Evolutionary conservation across 2,888 invertebrate genomes (phyloP), one percentile per base, ranked within the genome.

Genomic region (Melikaiella ostensackeni): DNA sequence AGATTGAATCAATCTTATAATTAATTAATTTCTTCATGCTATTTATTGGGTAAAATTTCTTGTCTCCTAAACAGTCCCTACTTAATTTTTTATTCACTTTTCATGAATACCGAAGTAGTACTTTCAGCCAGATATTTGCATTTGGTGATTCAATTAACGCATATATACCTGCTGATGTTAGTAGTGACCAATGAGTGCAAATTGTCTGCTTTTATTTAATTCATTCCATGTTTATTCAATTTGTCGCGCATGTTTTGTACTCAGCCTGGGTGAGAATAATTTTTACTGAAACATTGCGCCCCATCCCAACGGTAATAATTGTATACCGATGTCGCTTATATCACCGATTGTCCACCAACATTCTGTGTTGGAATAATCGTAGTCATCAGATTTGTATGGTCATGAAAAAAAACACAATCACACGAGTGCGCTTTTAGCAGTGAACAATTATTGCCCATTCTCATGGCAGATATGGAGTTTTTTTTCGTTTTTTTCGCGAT

Each of bases 161-260:
- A 50, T 21, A 70, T 70, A 55, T 50, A 50, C 30, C 6, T 27
- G 66, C n/a, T 50, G 30, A 50, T 70, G n/a, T 70, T 46, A 70
- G 33, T n/a, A 33, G 33, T 27, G 6, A 27, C 24, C 59, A 27
- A 55, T 55, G 55, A 55, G 55, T 21, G n/a, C 9, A 21, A 55
- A 55, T 59, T 27, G 16, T 27, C 27, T 24, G 27, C 27, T 27
- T 59, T 59, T 27, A 70, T 70, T 70, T 55, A 70, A 70, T 70
- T 50, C 70, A 70, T 33, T 33, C n/a, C 30, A 50, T 70, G 70
- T 33, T 70, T 70, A 70, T 70, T 70, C 33, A 50, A 70, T 70
- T 70, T 33, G 55, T 70, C 33, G n/a, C 27, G 33, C 30, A 70
- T 33, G 30, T 70, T 70, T 33, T 50, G 6, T 50, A 50, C 30